phyloP scores from a whole-genome alignment of 2,888 invertebrate genomes.

The Zaprionus obscuricornis region DNA sequence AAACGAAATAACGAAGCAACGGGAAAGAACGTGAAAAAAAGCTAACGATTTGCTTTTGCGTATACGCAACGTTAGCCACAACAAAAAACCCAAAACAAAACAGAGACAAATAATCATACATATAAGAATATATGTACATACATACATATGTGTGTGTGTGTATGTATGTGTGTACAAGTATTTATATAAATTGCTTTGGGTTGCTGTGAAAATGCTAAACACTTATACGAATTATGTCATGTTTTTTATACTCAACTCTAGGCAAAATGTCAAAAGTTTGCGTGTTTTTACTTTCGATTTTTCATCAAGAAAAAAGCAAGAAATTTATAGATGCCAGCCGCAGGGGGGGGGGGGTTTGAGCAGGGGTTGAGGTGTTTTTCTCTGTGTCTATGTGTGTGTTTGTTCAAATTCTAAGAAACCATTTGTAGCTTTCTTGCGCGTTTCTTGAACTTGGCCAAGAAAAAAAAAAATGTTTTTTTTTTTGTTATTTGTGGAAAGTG shows the following conservation, averaged over 20 bases:
- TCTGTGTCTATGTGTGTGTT: slow-evolving; percentile 14
- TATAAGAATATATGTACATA: no score
- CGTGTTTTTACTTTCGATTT: slow-evolving; percentile 68
- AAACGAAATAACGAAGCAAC: neutral
- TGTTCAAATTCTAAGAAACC: slow-evolving; percentile 28
- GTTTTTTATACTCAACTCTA: slow-evolving; percentile 35
- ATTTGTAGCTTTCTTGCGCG: neutral
- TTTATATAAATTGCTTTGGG: neutral
- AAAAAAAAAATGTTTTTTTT: no score
- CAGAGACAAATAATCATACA: neutral
- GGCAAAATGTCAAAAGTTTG: slow-evolving; percentile 68
- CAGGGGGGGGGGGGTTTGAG: no score
- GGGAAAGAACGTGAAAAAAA: neutral
- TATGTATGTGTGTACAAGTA: no score
- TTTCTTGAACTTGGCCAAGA: slow-evolving; percentile 31
- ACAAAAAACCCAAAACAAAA: neutral
- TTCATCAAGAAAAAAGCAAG: slow-evolving; percentile 1
- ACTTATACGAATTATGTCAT: slow-evolving; percentile 65
- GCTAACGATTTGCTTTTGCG: slow-evolving; percentile 13
- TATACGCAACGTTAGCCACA: slow-evolving; percentile 31
- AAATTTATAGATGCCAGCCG: neutral
- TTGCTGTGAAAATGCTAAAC: slow-evolving; percentile 26
- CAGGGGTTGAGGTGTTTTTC: no score
- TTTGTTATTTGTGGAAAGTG: no score
- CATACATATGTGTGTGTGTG: no score